Conservation (phyloP, 2,888 invertebrate species). For the Apamea monoglypha region DNA sequence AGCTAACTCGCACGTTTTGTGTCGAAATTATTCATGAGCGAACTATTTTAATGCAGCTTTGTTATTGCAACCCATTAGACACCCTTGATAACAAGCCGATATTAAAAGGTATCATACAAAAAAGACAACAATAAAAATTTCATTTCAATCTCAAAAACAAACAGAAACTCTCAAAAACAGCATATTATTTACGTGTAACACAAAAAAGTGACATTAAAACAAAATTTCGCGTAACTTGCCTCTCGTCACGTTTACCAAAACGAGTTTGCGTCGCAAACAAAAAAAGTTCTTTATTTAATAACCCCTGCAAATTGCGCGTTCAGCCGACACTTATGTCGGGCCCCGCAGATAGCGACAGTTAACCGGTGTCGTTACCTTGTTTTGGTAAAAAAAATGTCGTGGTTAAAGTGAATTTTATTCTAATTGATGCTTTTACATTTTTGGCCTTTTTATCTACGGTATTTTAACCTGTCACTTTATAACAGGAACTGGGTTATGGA, state of each 20-base stretch:
- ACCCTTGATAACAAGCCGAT: neutral
- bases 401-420: slow-evolving; percentile 38
- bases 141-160: slow-evolving; percentile 18
- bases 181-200: slow-evolving; percentile 52
- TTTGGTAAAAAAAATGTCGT: slow-evolving; percentile 33
- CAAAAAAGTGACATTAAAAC: slow-evolving; percentile 61
- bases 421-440: slow-evolving; percentile 32
- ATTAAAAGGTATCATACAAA: neutral
- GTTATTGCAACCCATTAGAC: neutral
- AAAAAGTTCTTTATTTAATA: slow-evolving; percentile 71
- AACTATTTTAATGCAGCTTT: neutral
- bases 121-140: slow-evolving; percentile 6
- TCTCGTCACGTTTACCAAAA: slow-evolving; percentile 66
- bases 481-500: neutral
- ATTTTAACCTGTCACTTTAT: neutral
- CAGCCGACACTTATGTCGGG: slow-evolving; percentile 65
- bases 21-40: neutral
- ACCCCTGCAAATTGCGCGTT: slow-evolving; percentile 68
- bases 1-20: neutral
- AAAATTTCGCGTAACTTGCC: slow-evolving; percentile 52
- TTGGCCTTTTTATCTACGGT: neutral
- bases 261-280: slow-evolving; percentile 66
- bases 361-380: slow-evolving; percentile 31
- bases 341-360: slow-evolving; percentile 47
- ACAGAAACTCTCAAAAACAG: slow-evolving; percentile 13